A percentile compares a stretch with the other conserved stretches of the same genome.
Evolutionary conservation across 2,888 invertebrate species (phyloP).

Genomic region (Spicauda simplicius): DNA sequence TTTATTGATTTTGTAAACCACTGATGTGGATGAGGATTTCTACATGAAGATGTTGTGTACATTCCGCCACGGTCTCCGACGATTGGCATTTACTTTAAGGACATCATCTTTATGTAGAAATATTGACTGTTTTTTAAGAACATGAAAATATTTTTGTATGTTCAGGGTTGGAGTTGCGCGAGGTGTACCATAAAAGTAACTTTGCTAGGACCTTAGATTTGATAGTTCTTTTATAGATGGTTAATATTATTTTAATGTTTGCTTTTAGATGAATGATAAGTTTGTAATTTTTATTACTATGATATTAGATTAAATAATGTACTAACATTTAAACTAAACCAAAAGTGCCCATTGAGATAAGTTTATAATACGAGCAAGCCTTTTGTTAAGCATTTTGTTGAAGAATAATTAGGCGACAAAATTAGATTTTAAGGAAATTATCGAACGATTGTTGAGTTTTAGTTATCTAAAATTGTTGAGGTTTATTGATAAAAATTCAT

Average conservation of each 20-base stretch:
- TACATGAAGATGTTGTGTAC: constrained; percentile 58
- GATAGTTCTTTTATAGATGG: constrained; percentile 81
- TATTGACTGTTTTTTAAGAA: constrained; percentile 70
- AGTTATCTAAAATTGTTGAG: constrained; percentile 82
- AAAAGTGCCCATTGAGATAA: constrained; percentile 86
- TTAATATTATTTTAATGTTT: constrained; percentile 80
- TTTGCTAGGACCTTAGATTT: constrained; percentile 80
- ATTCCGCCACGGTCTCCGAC: constrained; percentile 37
- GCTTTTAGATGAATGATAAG: constrained; percentile 80
- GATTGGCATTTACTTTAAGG: constrained; percentile 31
- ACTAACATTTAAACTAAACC: constrained; percentile 84
- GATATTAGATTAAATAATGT: constrained; percentile 75
- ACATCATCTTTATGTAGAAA: constrained; percentile 60
- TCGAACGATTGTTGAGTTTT: constrained; percentile 79
- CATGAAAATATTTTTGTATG: constrained; percentile 84
- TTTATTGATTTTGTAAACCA: constrained; percentile 61
- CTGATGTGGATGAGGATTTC: constrained; percentile 55
- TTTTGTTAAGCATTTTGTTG: constrained; percentile 80
- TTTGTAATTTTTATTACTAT: constrained; percentile 81
- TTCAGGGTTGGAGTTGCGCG: constrained; percentile 72
- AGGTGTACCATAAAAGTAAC: constrained; percentile 76
- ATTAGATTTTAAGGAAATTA: constrained; percentile 81
- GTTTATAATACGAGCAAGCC: constrained; percentile 79
- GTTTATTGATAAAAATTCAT: constrained; percentile 70
- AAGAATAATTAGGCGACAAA: constrained; percentile 81